Percentiles rank a stretch among this genome's conserved stretches.
Conservation (phyloP, 1,140 invertebrate genomes). For the Semibalanus balanoides region DNA sequence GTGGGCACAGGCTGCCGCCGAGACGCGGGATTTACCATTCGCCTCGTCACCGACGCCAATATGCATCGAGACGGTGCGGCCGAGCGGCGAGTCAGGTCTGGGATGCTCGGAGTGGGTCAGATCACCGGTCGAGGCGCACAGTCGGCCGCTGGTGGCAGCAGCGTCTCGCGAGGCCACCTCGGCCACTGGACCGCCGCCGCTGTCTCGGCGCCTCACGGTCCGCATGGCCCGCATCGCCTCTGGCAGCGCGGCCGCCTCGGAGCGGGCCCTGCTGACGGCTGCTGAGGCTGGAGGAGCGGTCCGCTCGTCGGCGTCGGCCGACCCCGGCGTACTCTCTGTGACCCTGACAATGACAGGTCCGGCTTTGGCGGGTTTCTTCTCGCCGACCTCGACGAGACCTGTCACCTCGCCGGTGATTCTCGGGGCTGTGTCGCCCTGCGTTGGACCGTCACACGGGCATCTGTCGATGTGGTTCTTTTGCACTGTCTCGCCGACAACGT, state of each 20-base stretch:
- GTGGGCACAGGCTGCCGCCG: not conserved
- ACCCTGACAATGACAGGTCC: not conserved
- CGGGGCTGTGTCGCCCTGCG: not conserved
- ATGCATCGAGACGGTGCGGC: not conserved
- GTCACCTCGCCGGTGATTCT: not conserved
- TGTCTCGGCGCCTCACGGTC: not conserved
- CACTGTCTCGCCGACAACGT: not conserved
- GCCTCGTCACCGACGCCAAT: not conserved
- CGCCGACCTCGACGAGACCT: not conserved
- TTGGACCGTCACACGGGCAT: not conserved
- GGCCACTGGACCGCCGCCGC: no score
- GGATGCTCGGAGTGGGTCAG: not conserved
- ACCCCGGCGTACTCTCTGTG: not conserved
- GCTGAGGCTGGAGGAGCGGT: no score
- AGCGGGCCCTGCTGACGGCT: no score
- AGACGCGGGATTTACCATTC: not conserved
- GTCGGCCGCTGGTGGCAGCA: not conserved
- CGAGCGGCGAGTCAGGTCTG: not conserved
- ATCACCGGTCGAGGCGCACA: not conserved
- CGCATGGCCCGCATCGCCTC: no score
- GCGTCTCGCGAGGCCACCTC: no score
- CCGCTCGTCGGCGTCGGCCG: no score
- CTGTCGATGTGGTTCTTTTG: not conserved
- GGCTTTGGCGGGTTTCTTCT: not conserved
- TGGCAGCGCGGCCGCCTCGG: no score